Conservation (phyloP, 2,797 vertebrate species). For the Babyrousa celebensis region DNA sequence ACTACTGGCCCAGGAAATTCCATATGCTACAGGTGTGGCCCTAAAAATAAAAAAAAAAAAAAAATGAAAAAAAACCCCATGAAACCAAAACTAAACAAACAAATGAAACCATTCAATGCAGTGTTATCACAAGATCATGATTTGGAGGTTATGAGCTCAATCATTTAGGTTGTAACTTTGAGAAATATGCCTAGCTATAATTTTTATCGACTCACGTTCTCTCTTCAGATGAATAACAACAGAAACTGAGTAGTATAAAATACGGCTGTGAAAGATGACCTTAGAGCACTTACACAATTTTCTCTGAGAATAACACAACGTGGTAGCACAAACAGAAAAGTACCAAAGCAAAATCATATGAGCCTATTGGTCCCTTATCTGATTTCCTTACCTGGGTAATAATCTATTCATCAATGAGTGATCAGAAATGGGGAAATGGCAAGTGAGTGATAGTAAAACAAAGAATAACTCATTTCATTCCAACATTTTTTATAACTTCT, state of each 20-base stretch:
- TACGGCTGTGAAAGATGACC: background rate
- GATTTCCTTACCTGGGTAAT: background rate
- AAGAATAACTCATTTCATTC: background rate
- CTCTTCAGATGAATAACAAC: conserved; percentile 9
- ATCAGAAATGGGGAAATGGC: conserved; percentile 18
- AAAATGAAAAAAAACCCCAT: no score
- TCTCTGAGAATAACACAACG: conserved; percentile 7
- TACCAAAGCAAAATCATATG: background rate
- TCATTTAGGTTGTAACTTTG: background rate
- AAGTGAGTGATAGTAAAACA: background rate
- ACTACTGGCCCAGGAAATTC: no score
- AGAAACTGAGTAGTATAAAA: conserved; percentile 16
- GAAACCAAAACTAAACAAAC: no score
- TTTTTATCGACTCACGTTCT: conserved; percentile 23
- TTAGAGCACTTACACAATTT: conserved; percentile 21
- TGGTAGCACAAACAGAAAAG: background rate
- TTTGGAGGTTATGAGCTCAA: background rate
- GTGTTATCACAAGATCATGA: background rate
- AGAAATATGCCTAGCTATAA: conserved; percentile 10
- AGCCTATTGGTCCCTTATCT: background rate
- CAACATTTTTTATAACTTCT: background rate
- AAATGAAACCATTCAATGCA: background rate
- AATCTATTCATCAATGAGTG: background rate
- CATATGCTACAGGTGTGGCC: no score
- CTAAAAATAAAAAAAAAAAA: no score